phyloP scores from a whole-genome alignment of 2,113 vertebrate species.

The Gymnocephalus cernua region DNA sequence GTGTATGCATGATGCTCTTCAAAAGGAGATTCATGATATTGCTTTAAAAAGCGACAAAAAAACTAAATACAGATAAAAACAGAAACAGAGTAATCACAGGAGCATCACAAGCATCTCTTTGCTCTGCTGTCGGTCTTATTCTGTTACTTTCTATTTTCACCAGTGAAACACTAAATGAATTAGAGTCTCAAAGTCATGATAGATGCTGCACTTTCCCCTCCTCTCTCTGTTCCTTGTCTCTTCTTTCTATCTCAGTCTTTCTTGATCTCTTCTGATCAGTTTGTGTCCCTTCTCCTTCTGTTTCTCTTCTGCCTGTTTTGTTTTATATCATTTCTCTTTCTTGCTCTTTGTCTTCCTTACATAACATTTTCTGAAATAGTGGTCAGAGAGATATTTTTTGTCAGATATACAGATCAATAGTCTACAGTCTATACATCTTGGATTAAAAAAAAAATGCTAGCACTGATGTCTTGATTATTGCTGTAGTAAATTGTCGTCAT shows the following conservation, averaged over 20 bases:
- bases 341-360: background rate
- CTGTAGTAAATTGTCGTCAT: background rate
- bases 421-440: background rate
- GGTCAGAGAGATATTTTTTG: background rate
- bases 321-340: slow-evolving; percentile 12
- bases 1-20: slow-evolving; percentile 23
- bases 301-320: background rate
- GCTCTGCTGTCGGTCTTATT: slow-evolving; percentile 28
- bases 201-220: slow-evolving; percentile 37
- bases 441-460: too few relatives aligned
- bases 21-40: slow-evolving; percentile 1
- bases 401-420: background rate
- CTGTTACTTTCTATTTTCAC: slow-evolving; percentile 43
- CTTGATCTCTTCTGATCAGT: slow-evolving; percentile 47
- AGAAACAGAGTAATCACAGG: slow-evolving; percentile 1
- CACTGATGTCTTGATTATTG: background rate
- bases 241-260: slow-evolving; percentile 45
- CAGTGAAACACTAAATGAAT: slow-evolving; percentile 36
- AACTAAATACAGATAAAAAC: slow-evolving; percentile 43
- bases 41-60: slow-evolving; percentile 38
- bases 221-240: slow-evolving; percentile 33
- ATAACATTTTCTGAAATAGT: background rate
- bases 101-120: slow-evolving; percentile 7
- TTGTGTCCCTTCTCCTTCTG: slow-evolving; percentile 5
- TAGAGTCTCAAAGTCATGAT: slow-evolving; percentile 51